Evolutionary conservation across 2,888 invertebrate species (phyloP).

Genomic region (Neoitamus cyanurus): DNA sequence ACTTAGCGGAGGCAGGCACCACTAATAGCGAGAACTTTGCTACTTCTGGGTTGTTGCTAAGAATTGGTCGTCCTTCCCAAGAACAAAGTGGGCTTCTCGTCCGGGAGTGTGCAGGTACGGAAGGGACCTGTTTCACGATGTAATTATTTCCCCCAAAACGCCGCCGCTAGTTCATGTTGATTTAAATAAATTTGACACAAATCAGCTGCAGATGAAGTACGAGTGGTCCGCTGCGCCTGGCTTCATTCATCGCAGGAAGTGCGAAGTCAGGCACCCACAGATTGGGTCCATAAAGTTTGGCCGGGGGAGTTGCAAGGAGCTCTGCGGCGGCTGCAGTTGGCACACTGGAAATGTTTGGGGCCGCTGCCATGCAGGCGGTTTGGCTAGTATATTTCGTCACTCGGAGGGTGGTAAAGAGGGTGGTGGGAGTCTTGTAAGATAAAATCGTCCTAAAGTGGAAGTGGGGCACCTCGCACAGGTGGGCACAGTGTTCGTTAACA

Average conservation of each 20-base stretch:
- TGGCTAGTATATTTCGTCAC: background rate
- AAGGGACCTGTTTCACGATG: too few species aligned
- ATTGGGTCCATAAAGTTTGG: background rate
- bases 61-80: background rate
- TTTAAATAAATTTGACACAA: background rate
- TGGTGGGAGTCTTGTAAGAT: constrained; percentile 12
- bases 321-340: background rate
- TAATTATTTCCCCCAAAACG: background rate
- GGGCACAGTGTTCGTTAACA: constrained; percentile 47
- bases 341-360: background rate
- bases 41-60: background rate
- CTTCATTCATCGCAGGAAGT: background rate
- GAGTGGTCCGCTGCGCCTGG: background rate
- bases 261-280: background rate
- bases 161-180: background rate
- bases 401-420: constrained; percentile 28
- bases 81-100: background rate
- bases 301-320: background rate
- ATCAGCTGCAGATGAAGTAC: background rate
- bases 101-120: background rate
- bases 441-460: constrained; percentile 25
- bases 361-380: background rate
- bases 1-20: background rate
- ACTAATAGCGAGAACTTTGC: background rate
- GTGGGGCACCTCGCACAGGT: constrained; percentile 5